Conservation (phyloP, 2,113 vertebrate genomes). For the Otolemur garnettii region DNA sequence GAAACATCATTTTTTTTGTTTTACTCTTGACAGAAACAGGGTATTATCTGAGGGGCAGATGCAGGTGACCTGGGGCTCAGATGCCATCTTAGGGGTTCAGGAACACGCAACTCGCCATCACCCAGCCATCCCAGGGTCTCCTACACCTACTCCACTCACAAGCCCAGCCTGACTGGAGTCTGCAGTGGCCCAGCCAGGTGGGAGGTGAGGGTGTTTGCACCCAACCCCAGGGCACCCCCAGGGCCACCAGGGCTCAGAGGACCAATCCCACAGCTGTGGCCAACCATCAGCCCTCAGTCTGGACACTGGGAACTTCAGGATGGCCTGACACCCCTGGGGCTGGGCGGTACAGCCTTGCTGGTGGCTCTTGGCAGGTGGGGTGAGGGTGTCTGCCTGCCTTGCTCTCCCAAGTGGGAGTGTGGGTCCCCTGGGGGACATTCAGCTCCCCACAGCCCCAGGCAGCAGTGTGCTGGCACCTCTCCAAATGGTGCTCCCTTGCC, state of each 20-base stretch:
- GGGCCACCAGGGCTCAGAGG: not conserved
- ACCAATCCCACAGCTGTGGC: not conserved
- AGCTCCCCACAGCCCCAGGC: not conserved
- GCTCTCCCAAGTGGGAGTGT: not conserved
- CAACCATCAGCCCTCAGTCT: not conserved
- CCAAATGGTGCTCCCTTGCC: not conserved
- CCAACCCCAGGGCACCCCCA: not conserved
- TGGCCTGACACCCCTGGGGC: too few species aligned
- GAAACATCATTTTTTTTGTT: conserved; percentile 58
- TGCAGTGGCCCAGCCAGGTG: not conserved
- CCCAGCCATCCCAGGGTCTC: not conserved
- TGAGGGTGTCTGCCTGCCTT: too few species aligned
- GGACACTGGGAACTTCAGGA: not conserved
- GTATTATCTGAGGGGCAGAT: not conserved
- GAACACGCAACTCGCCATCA: rapidly evolving
- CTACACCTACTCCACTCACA: not conserved
- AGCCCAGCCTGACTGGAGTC: not conserved
- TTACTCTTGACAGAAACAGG: conserved; percentile 50
- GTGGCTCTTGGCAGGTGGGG: not conserved
- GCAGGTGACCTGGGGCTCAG: rapidly evolving
- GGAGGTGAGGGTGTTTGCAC: too few species aligned
- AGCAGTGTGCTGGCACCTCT: not conserved
- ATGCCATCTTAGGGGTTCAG: not conserved
- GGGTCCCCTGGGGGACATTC: not conserved
- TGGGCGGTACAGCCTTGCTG: not conserved